Conservation (phyloP, 1,140 invertebrate genomes). For the Drosophila yakuba region DNA sequence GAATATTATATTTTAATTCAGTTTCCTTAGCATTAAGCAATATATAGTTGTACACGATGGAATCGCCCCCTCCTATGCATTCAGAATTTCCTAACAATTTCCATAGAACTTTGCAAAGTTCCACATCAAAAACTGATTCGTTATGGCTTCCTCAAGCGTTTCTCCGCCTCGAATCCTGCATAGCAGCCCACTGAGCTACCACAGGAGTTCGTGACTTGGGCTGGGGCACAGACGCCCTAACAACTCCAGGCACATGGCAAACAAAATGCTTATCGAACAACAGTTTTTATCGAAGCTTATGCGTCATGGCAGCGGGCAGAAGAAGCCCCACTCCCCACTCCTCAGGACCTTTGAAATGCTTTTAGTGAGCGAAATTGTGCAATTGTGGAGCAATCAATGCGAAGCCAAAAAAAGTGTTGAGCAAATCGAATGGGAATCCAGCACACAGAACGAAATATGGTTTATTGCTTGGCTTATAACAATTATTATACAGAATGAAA, state of each 20-base stretch:
- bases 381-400: conserved; percentile 78
- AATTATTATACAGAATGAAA: no score
- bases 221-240: conserved; percentile 42
- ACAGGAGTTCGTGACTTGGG: conserved; percentile 35
- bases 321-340: conserved; percentile 42
- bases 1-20: neutral
- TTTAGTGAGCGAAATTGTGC: conserved; percentile 74
- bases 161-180: neutral
- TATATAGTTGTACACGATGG: neutral
- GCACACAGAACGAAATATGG: neutral
- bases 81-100: conserved; percentile 3
- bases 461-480: no score
- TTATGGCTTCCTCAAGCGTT: conserved; percentile 31
- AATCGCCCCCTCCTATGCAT: neutral
- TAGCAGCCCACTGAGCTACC: conserved; percentile 7
- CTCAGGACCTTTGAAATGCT: conserved; percentile 52
- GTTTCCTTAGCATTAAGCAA: neutral
- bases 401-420: conserved; percentile 74
- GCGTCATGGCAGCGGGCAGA: conserved; percentile 59
- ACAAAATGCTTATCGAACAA: conserved; percentile 76
- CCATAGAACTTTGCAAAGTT: conserved; percentile 17
- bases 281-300: conserved; percentile 80
- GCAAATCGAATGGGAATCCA: conserved; percentile 22
- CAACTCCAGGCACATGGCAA: conserved; percentile 48
- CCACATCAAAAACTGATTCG: conserved; percentile 23